A percentile compares a stretch with the other conserved stretches of the same genome.
These are phyloP conservation scores for Phoenicopterus ruber DNA, from an alignment of 2,113 vertebrate species.

Conservation along the genomic window DNA sequence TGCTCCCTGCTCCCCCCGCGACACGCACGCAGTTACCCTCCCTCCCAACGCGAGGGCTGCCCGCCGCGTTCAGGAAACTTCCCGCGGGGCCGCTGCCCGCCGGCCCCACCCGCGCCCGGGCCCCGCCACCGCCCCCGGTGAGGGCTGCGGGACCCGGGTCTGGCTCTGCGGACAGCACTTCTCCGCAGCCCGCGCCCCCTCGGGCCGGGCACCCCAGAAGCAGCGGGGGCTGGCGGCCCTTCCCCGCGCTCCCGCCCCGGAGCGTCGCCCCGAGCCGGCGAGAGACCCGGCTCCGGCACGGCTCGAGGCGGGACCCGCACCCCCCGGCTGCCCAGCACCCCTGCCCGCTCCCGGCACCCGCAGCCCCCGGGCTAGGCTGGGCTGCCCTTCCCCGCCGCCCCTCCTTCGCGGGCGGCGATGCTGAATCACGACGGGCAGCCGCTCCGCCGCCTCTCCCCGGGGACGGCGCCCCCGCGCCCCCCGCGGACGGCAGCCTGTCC, in stretches of 20 bases:
- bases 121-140: not conserved
- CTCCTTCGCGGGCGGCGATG: not conserved
- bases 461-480: not conserved
- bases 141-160: not conserved
- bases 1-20: not conserved
- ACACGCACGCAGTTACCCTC: not conserved
- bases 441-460: not conserved
- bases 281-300: not conserved
- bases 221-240: not conserved
- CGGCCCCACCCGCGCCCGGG: not conserved
- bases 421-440: slow-evolving; percentile 37
- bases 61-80: not conserved
- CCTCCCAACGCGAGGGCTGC: not conserved
- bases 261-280: not conserved
- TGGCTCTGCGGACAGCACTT: not conserved
- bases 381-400: not conserved
- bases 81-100: not conserved
- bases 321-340: no score
- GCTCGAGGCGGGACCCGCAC: not conserved
- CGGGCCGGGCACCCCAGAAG: not conserved
- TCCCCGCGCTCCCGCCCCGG: not conserved
- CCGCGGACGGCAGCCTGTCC: not conserved
- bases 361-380: not conserved
- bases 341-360: not conserved
- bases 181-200: not conserved